Conservation (phyloP, 2,888 invertebrate species). For the Agonum fuliginosum region DNA sequence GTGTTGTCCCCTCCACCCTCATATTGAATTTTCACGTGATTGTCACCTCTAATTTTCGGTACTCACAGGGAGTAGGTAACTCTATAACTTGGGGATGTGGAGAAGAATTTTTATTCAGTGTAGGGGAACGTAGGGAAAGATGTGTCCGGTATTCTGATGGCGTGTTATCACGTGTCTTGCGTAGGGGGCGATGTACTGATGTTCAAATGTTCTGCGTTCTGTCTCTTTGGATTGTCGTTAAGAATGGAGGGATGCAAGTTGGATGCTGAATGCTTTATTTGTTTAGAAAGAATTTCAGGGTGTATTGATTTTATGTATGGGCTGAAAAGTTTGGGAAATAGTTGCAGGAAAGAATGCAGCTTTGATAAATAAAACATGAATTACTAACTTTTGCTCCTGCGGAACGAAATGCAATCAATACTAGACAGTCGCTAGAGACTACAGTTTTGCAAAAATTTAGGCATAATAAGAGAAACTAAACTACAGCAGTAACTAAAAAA, state of each 20-base stretch:
- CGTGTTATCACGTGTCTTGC: conserved; percentile 53
- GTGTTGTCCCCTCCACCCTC: not conserved
- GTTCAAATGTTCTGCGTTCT: conserved; percentile 7
- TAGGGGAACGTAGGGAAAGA: conserved; percentile 2
- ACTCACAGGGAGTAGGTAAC: not conserved
- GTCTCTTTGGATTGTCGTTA: conserved; percentile 41
- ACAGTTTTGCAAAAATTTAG: not conserved
- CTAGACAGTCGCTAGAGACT: not conserved
- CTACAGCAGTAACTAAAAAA: too few species aligned
- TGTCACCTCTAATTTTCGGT: conserved; percentile 11
- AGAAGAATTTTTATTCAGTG: conserved; percentile 2
- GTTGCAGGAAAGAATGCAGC: conserved; percentile 20
- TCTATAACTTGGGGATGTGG: not conserved
- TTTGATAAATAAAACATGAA: conserved; percentile 33
- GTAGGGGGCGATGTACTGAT: conserved; percentile 16
- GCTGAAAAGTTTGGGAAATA: conserved; percentile 10
- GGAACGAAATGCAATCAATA: conserved; percentile 5
- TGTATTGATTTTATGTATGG: conserved; percentile 27
- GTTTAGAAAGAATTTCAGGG: conserved; percentile 44
- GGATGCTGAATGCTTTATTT: conserved; percentile 43
- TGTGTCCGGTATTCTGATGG: conserved; percentile 41
- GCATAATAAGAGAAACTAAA: too few species aligned
- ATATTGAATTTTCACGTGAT: not conserved
- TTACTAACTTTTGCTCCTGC: conserved; percentile 20
- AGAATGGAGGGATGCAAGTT: conserved; percentile 24